Evolutionary conservation across 2,888 invertebrate species (phyloP), one percentile per base, ranked within the genome.

Genomic region (Oligia fasciuncula): DNA sequence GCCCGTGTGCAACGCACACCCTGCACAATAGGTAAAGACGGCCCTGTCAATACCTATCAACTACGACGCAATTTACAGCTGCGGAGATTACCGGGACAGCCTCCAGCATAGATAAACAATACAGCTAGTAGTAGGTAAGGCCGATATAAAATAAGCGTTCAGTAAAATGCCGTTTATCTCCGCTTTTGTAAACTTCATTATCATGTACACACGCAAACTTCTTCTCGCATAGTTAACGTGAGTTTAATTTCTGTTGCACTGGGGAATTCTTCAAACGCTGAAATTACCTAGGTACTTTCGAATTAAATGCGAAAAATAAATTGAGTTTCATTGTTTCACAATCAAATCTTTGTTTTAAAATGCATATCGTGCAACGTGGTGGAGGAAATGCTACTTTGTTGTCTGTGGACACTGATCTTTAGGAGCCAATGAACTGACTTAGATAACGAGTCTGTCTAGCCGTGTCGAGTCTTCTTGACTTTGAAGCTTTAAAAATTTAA

Each of bases 21-120:
- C n/a, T n/a, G n/a, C n/a, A n/a, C n/a, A n/a, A n/a, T n/a, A n/a
- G n/a, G n/a, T n/a, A n/a, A n/a, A n/a, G n/a, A n/a, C n/a, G n/a
- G n/a, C n/a, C n/a, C n/a, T 80, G n/a, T 35, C 11, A 17, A 35
- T 51, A n/a, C 49, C 40, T 54, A 57, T 66, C 29, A 49, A 40
- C 13, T 74, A 72, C 62, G 68, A 65, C 83, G 40, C 62, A 2
- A 65, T 51, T 29, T 40, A 51, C 79, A 57, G 57, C 73, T 71
- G 71, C 60, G 67, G 60, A 80, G 63, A 84, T 84, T 65, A 76
- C 54, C 75, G 75, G 75, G 79, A 79, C 69, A 63, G 49, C 35
- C 14, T 14, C 13, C 29, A 54, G n/a, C 5, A 63, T 80, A 66
- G 46, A 66, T 73, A 68, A 70, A 81, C 70, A 62, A 70, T 51